Conservation (phyloP, 2,888 invertebrate genomes). For the Pinctada fucata region DNA sequence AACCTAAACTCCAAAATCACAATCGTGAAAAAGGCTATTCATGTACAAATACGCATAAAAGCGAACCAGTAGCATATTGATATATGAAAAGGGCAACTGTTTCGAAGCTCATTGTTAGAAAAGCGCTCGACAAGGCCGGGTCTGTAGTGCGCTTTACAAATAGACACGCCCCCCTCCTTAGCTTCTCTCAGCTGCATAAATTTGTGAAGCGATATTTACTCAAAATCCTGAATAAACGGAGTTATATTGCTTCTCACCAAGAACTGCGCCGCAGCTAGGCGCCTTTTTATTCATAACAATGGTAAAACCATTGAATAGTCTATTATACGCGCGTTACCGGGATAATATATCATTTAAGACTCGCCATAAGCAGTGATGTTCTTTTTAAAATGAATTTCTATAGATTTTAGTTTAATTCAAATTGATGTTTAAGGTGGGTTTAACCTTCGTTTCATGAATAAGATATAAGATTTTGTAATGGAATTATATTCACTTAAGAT, state of each 20-base stretch:
- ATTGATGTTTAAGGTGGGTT: constrained; percentile 2
- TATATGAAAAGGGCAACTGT: not conserved
- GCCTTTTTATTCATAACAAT: constrained; percentile 14
- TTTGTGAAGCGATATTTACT: constrained; percentile 8
- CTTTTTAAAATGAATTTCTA: constrained; percentile 11
- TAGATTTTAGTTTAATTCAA: constrained; percentile 10
- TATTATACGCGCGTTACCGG: constrained; percentile 5
- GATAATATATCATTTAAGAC: constrained; percentile 13
- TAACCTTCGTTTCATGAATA: not conserved
- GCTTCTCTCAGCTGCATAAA: not conserved
- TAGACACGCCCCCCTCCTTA: constrained; percentile 5
- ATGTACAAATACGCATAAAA: too few species aligned
- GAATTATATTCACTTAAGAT: constrained; percentile 3
- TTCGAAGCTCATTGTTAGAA: not conserved
- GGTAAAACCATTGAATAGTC: constrained; percentile 12
- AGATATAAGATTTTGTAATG: constrained; percentile 6
- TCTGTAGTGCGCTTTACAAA: not conserved
- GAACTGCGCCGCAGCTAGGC: not conserved
- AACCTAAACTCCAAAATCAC: too few species aligned
- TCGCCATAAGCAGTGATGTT: not conserved
- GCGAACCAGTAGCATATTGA: too few species aligned
- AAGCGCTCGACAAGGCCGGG: not conserved
- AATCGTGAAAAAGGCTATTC: too few species aligned
- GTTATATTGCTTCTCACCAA: not conserved
- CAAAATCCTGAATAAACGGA: not conserved